These are phyloP conservation scores for Druon quercuslanigerum DNA, from an alignment of 1,140 invertebrate species.

Conservation along the genomic window DNA sequence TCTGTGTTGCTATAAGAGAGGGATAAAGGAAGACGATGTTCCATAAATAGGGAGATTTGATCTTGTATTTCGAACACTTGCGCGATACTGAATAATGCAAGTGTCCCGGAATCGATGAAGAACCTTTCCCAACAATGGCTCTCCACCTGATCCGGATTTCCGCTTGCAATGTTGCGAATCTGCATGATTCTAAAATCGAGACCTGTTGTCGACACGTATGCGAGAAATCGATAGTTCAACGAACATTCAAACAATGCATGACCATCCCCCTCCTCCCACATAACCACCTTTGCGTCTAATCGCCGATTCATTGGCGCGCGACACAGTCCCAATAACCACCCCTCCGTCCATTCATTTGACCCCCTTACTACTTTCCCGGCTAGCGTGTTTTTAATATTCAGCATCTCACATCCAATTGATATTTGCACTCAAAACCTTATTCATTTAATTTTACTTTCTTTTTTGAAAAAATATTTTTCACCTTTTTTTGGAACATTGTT, in stretches of 20 bases:
- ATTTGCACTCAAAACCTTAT: neutral
- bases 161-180: constrained; percentile 45
- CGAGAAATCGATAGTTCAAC: constrained; percentile 73
- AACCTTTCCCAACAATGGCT: constrained; percentile 21
- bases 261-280: constrained; percentile 44
- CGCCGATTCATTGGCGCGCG: constrained; percentile 32
- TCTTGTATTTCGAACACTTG: constrained; percentile 1
- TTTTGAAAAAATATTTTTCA: no score
- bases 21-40: constrained; percentile 20
- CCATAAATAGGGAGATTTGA: neutral
- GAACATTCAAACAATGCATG: constrained; percentile 65
- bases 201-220: constrained; percentile 56
- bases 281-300: constrained; percentile 24
- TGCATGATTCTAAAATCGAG: constrained; percentile 51
- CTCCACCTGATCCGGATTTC: constrained; percentile 40
- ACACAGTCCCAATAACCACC: constrained; percentile 14
- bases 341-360: constrained; percentile 5
- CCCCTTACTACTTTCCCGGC: neutral
- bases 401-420: neutral
- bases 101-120: constrained; percentile 7
- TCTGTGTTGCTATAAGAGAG: neutral
- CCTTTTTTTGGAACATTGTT: no score
- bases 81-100: constrained; percentile 4
- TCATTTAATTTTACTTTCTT: neutral
- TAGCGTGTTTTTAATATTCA: constrained; percentile 3